A percentile compares a stretch with the other conserved stretches of the same genome.
Conservation (phyloP, 1,140 invertebrate genomes). For the Halesus radiatus region DNA sequence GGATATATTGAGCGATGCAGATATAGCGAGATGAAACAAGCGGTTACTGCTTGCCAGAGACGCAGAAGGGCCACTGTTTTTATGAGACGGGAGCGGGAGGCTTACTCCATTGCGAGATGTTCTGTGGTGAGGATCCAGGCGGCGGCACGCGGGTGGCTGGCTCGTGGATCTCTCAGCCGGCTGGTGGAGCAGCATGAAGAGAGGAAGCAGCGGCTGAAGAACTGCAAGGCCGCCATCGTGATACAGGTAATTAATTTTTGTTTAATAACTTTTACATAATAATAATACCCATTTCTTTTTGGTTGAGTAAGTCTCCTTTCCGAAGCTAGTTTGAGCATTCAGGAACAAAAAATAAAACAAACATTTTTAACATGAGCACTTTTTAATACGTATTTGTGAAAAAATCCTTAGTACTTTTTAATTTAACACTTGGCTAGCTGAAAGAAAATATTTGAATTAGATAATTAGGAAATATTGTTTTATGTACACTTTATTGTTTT, state of each 20-base stretch:
- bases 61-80: constrained; percentile 65
- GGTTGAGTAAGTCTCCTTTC: too few relatives aligned
- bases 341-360: too few relatives aligned
- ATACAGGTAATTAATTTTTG: constrained; percentile 69
- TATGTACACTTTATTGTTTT: too few relatives aligned
- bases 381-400: too few relatives aligned
- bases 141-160: constrained; percentile 67
- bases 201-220: background rate
- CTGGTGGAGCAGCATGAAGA: constrained; percentile 61
- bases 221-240: constrained; percentile 68
- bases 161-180: constrained; percentile 62
- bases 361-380: too few relatives aligned
- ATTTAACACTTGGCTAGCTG: too few relatives aligned
- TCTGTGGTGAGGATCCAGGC: constrained; percentile 65
- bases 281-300: too few relatives aligned
- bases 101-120: constrained; percentile 27
- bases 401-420: too few relatives aligned
- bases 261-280: too few relatives aligned
- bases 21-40: constrained; percentile 60
- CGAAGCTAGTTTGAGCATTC: too few relatives aligned
- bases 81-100: constrained; percentile 60
- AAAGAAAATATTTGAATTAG: too few relatives aligned
- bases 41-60: constrained; percentile 66
- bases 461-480: too few relatives aligned
- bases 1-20: constrained; percentile 66